Evolutionary conservation across 2,888 invertebrate species (phyloP), one percentile per base, ranked within the genome.

Genomic region (Dorcus parallelipipedus): DNA sequence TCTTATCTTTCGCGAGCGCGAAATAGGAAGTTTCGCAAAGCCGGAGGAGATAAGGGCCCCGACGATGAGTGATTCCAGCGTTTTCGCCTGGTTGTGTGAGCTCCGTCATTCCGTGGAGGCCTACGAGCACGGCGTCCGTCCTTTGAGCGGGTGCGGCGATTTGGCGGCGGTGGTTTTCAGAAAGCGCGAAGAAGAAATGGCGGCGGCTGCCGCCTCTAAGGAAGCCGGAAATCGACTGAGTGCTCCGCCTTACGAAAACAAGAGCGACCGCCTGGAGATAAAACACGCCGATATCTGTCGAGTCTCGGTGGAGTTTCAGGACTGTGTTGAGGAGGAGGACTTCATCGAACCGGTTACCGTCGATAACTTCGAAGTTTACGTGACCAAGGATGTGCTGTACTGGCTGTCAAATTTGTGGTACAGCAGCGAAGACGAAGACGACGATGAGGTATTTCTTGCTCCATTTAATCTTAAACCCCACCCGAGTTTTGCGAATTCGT

Each of bases 331-430:
- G 10, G 55, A 52, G 42, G 55, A 72, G 49, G 67, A 69, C 23
- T 53, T 71, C 6, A 58, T 67, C 23, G 38, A 54, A 10, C 69
- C 70, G 26, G 58, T 70, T 9, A 43, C 67, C 41, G 64, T 78
- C 67, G 82, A 83, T 57, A 76, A 79, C 63, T 78, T 81, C 59
- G 81, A 82, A 8, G 81, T 80, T 55, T 80, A 80, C n/a, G 64
- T 81, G 2, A 75, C 81, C 0, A 73, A 80, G 1, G 82, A 83
- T 70, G 83, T 84, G 51, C 77, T 83, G 40, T 78, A 74, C 66
- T 84, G 84, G 84, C 82, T 81, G 75, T 80, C 80, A 62, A 67
- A 78, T 50, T 77, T 84, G 23, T 66, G 53, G 54, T 60, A 53
- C 66, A 82, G 59, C 73, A 57, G 60, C 42, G 59, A 59, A 41